phyloP scores from a whole-genome alignment of 2,888 invertebrate species.

The Aethes cnicana region DNA sequence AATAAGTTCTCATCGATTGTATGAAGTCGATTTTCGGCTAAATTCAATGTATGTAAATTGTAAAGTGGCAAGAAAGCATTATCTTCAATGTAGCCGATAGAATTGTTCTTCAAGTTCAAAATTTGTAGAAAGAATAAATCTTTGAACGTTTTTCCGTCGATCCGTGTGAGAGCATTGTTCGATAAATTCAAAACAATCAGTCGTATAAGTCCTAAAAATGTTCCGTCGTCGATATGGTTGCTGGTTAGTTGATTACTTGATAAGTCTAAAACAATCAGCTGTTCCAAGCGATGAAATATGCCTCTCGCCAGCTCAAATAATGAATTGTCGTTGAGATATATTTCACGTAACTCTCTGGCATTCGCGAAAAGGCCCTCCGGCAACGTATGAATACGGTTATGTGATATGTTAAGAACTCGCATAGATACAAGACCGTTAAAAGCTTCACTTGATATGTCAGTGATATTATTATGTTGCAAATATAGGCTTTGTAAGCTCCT shows the following conservation, averaged over 20 bases:
- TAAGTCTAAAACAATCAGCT: slow-evolving; percentile 91
- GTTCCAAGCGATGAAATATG: slow-evolving; percentile 91
- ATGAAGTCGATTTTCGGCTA: slow-evolving; percentile 93
- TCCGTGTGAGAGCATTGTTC: slow-evolving; percentile 91
- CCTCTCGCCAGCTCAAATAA: slow-evolving; percentile 91
- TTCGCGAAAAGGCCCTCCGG: slow-evolving; percentile 92
- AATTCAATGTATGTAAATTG: slow-evolving; percentile 93
- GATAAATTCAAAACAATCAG: slow-evolving; percentile 92
- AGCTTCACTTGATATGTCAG: slow-evolving; percentile 89
- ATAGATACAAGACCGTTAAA: slow-evolving; percentile 90
- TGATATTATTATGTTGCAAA: slow-evolving; percentile 92
- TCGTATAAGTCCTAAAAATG: slow-evolving; percentile 92
- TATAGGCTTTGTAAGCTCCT: slow-evolving; percentile 90
- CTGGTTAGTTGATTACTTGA: slow-evolving; percentile 93
- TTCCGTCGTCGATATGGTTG: slow-evolving; percentile 91
- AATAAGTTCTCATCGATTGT: slow-evolving; percentile 91
- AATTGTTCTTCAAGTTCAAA: slow-evolving; percentile 92
- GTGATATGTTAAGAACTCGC: slow-evolving; percentile 91
- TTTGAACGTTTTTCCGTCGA: slow-evolving; percentile 92
- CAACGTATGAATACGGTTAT: slow-evolving; percentile 90
- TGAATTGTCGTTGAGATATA: slow-evolving; percentile 92
- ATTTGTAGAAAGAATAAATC: slow-evolving; percentile 93
- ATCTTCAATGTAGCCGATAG: slow-evolving; percentile 93
- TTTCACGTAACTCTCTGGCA: slow-evolving; percentile 90
- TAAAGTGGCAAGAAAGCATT: slow-evolving; percentile 93